Base-by-base conservation (phyloP, 1,140 invertebrate species). In the Cydia pomonella region DNA sequence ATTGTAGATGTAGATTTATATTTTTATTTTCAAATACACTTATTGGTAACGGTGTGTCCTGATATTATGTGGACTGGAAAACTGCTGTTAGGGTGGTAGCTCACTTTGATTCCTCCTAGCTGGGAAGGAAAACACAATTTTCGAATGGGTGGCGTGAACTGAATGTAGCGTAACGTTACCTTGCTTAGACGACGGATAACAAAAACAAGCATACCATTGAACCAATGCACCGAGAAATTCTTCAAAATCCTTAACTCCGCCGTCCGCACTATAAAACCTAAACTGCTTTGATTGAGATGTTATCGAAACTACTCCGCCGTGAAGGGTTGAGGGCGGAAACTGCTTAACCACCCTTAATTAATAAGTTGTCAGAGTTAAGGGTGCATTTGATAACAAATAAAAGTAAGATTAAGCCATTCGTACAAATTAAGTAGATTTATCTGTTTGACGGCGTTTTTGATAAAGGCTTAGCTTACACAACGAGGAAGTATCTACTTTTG, bases 161-260 rank as follows among this genome's bases (percentile, higher is more conserved):
- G n/a, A n/a, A n/a, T n/a, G n/a, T n/a, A n/a, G n/a, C 41, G 10
- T 44, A 12, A 44, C 12, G 41, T 44, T 3, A 44, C 10, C 13
- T 44, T 13, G 41, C 41, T 44, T 44, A 44, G 41, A 2, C 12
- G 4, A 16, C 41, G 12, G 13, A 0, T 44, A 44, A 44, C 41
- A 44, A 44, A 44, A 0, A 13, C 41, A 16, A 50, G 27, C 13
- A 41, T 69, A 25, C 41, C 63, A 71, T 47, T 59, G 64, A 77
- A 73, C 47, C 41, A 73, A 66, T 33, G 38, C 38, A 76, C 71
- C 75, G 72, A 73, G 72, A 73, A 59, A 76, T 76, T 76, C 75
- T 53, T 44, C 13, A 73, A 59, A 76, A 73, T 76, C 72, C 29
- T 44, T n/a, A 69, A 73, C 71, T 76, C 16, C 3, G 5, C 5